Evolutionary conservation across 1,140 invertebrate species (phyloP).

Genomic region (Nasonia longicornis): DNA sequence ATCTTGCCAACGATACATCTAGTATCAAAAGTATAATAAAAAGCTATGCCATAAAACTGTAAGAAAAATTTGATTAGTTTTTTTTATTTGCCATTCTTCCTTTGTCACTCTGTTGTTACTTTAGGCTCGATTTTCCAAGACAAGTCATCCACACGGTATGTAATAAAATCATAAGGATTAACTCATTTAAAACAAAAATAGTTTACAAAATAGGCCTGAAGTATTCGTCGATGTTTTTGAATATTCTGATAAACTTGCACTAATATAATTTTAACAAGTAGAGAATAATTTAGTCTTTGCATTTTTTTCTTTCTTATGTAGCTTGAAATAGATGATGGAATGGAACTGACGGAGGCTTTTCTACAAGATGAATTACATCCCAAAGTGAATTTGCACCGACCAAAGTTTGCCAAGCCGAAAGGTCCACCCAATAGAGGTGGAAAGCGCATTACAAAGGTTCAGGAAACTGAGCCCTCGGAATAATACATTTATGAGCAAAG

Average conservation of each 20-base stretch:
- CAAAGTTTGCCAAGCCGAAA: slow-evolving; percentile 95
- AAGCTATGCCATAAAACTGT: slow-evolving; percentile 35
- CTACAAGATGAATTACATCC: slow-evolving; percentile 95
- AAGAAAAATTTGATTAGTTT: slow-evolving; percentile 7
- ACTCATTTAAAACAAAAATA: slow-evolving; percentile 28
- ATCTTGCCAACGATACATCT: slow-evolving; percentile 60
- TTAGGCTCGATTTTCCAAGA: slow-evolving; percentile 29
- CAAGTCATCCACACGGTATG: slow-evolving; percentile 55
- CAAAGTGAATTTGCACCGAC: slow-evolving; percentile 88
- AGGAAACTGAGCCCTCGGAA: slow-evolving; percentile 61
- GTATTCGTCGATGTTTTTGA: slow-evolving; percentile 40
- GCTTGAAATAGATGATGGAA: slow-evolving; percentile 92
- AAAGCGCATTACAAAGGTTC: slow-evolving; percentile 86
- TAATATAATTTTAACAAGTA: slow-evolving; percentile 32
- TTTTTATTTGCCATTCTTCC: slow-evolving; percentile 29
- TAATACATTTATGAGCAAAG: slow-evolving; percentile 43
- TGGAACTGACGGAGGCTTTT: slow-evolving; percentile 90
- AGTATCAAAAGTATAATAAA: slow-evolving; percentile 43
- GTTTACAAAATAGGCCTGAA: slow-evolving; percentile 66
- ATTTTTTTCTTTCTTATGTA: slow-evolving; percentile 68
- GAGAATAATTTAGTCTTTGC: slow-evolving; percentile 50
- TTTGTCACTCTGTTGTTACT: slow-evolving; percentile 22
- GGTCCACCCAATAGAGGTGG: slow-evolving; percentile 92
- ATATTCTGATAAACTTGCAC: slow-evolving; percentile 28
- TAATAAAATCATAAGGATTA: slow-evolving; percentile 54